Evolutionary conservation across 2,888 invertebrate species (phyloP).

Genomic region (Plebejus argus): DNA sequence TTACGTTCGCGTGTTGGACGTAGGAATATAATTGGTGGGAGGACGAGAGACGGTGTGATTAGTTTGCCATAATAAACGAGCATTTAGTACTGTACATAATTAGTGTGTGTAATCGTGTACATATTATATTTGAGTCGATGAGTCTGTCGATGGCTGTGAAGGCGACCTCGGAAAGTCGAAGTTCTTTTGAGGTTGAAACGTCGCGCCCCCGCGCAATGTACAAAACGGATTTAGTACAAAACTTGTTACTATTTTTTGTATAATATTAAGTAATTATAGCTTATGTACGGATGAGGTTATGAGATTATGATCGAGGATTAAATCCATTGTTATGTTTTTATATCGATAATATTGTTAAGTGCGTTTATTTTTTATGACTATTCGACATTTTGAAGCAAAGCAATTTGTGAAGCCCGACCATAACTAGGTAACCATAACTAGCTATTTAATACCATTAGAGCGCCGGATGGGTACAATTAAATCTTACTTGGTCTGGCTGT

Average conservation of each 20-base stretch:
- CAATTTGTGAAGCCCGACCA: background rate
- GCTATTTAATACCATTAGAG: background rate
- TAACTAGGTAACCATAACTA: background rate
- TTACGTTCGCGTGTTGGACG: background rate
- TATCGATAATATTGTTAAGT: slow-evolving; percentile 21
- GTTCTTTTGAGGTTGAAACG: slow-evolving; percentile 50
- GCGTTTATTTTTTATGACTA: slow-evolving; percentile 14
- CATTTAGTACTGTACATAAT: slow-evolving; percentile 51
- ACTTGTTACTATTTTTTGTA: slow-evolving; percentile 80
- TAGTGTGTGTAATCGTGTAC: slow-evolving; percentile 36
- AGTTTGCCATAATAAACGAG: slow-evolving; percentile 48
- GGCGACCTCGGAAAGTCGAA: slow-evolving; percentile 35
- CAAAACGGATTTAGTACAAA: slow-evolving; percentile 78
- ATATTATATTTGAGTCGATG: slow-evolving; percentile 42
- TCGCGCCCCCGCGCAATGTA: slow-evolving; percentile 70
- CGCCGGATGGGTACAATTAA: slow-evolving; percentile 10
- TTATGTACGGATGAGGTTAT: slow-evolving; percentile 55
- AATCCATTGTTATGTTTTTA: slow-evolving; percentile 35
- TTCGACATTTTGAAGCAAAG: background rate
- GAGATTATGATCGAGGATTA: slow-evolving; percentile 54
- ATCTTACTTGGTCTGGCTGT: background rate
- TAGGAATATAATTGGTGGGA: slow-evolving; percentile 2
- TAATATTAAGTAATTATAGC: slow-evolving; percentile 73
- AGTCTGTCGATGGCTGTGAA: slow-evolving; percentile 57
- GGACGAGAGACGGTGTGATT: slow-evolving; percentile 32